phyloP scores from a whole-genome alignment of 1,140 invertebrate genomes.

The Gryllus bimaculatus region DNA sequence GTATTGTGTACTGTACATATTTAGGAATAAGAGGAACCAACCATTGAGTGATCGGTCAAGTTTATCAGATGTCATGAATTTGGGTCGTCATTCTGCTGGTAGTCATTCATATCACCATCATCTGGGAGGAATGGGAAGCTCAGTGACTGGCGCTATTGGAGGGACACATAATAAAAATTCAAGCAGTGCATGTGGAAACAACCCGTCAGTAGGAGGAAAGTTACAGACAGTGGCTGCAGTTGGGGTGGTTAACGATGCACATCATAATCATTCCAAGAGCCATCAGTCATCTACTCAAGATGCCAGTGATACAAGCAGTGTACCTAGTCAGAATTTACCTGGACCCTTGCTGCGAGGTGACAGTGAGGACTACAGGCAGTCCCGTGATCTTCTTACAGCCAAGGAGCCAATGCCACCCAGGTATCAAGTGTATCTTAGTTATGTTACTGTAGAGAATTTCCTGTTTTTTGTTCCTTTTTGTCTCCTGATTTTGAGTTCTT shows the following conservation, averaged over 20 bases:
- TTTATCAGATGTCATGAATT: constrained; percentile 6
- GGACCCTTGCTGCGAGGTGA: constrained; percentile 9
- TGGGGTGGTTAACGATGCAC: constrained; percentile 16
- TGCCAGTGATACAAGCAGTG: constrained; percentile 9
- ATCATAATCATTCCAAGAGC: constrained; percentile 24
- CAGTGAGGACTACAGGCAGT: constrained; percentile 21
- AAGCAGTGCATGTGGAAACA: constrained; percentile 2
- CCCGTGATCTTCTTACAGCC: constrained; percentile 10
- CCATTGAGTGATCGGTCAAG: constrained; percentile 19
- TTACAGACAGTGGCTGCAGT: background rate
- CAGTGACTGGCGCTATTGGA: constrained; percentile 6
- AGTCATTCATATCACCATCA: constrained; percentile 13
- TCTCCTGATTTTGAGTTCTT: too few relatives aligned
- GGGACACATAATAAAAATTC: constrained; percentile 2
- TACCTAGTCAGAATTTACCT: constrained; percentile 18
- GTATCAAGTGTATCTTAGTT: constrained; percentile 17
- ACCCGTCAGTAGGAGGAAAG: background rate
- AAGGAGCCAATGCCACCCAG: constrained; percentile 26
- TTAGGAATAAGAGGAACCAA: constrained; percentile 22
- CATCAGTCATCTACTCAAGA: constrained; percentile 7
- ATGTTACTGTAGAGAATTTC: too few relatives aligned
- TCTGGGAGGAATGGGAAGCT: constrained; percentile 8
- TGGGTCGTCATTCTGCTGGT: background rate
- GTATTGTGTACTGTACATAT: background rate
- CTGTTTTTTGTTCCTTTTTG: too few relatives aligned